These are phyloP conservation scores for Peromyscus californicus DNA, from an alignment of 2,113 vertebrate species.

Conservation along the genomic window DNA sequence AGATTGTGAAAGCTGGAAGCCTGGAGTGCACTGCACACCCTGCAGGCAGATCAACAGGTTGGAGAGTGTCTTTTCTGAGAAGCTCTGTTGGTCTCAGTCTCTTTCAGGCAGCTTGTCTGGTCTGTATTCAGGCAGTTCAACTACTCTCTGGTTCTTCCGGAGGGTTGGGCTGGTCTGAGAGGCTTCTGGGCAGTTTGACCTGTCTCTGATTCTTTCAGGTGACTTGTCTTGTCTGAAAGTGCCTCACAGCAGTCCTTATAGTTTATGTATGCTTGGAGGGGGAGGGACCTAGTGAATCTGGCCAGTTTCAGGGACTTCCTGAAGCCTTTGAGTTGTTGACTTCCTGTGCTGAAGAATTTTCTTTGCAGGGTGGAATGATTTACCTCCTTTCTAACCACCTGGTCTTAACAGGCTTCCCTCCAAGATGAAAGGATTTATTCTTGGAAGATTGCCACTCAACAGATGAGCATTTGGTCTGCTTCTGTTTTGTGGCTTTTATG, in stretches of 20 bases:
- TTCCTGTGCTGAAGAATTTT: background rate
- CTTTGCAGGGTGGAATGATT: background rate
- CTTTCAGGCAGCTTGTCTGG: background rate
- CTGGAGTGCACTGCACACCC: background rate
- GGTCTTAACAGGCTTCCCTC: background rate
- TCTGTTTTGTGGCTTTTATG: background rate
- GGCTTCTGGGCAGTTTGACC: background rate
- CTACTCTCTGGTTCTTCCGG: background rate
- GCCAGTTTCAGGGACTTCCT: background rate
- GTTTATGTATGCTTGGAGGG: background rate
- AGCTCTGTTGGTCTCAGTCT: background rate
- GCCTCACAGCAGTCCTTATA: background rate
- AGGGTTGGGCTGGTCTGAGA: background rate
- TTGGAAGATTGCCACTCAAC: background rate
- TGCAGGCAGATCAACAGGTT: background rate
- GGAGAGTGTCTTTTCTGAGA: background rate
- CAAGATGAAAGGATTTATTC: background rate
- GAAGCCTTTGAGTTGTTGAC: background rate
- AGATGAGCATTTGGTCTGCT: background rate
- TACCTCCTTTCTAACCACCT: background rate
- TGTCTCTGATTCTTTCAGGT: background rate
- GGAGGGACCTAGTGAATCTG: background rate
- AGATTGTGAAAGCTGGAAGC: background rate
- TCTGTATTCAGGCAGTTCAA: background rate
- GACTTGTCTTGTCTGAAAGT: background rate